Evolutionary conservation across 2,888 invertebrate genomes (phyloP).

Genomic region (Lasioglossum marginatum): DNA sequence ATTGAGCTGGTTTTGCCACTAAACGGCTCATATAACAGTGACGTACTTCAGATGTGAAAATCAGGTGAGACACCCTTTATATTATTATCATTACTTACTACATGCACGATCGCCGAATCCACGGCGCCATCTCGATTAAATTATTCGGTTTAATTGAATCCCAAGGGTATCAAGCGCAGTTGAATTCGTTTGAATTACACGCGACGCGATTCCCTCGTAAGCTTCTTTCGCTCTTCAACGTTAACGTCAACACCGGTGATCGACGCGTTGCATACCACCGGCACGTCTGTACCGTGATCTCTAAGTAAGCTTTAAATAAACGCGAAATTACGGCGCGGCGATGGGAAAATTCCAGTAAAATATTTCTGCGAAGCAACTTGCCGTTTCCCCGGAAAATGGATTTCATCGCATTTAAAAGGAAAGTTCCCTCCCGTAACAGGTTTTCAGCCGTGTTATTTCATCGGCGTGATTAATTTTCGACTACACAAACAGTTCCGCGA

Average conservation of each 20-base stretch:
- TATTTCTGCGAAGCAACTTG: neutral
- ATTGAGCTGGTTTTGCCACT: too few relatives aligned
- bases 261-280: neutral
- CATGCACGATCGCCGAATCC: neutral
- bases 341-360: neutral
- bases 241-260: neutral
- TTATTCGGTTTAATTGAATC: neutral
- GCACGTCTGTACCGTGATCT: neutral
- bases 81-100: neutral
- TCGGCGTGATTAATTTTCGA: slow-evolving; percentile 44
- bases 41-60: neutral
- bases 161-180: neutral
- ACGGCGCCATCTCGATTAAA: neutral
- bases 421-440: neutral
- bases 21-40: too few relatives aligned
- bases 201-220: neutral
- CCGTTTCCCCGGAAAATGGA: neutral
- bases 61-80: neutral
- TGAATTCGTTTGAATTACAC: neutral
- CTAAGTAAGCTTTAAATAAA: slow-evolving; percentile 10
- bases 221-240: neutral
- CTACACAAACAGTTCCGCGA: neutral
- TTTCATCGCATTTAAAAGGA: slow-evolving; percentile 12
- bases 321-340: neutral
- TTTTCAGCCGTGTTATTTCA: slow-evolving; percentile 26